Base-by-base conservation (phyloP, 1,140 invertebrate species). In the Rhagoletis pomonella region DNA sequence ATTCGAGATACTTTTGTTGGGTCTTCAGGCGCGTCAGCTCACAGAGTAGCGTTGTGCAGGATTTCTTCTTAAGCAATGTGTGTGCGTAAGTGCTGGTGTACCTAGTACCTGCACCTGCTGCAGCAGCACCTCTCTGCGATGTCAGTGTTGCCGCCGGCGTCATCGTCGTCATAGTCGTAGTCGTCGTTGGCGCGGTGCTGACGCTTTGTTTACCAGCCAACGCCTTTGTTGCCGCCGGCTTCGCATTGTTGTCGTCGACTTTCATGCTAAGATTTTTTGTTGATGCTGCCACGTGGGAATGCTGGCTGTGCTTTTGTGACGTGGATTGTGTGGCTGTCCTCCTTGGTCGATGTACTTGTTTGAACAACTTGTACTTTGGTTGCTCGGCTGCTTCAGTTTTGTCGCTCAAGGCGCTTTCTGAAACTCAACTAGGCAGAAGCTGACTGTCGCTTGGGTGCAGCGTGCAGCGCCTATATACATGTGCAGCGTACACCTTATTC, bases 1-100 rank as follows among this genome's bases (percentile, higher is more conserved):
- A 92, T 89, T 92, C 92, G n/a, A 93, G 90, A 89, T 93, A 93
- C 89, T 93, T 93, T 89, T 92, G 92, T 62, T 93, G 92, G 0
- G 92, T 89, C 88, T 92, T 93, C 17, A 93, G 87, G 6, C 91
- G 90, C 60, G 92, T 92, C 47, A 93, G 64, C 81, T 93, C 92
- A 47, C 92, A 93, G 0, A 93, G 62, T 2, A 93, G 77, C 19
- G 89, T 88, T 14, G 91, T 93, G 19, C 55, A 64, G 10, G 87
- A 86, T 85, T 89, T 87, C 58, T 55, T 87, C 19, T 59, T 69
- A 42, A 3, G 29, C 29, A 85, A 55, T 5, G 62, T 9, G 5
- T 60, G 42, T 19, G 14, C 12, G 58, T 50, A 42, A 17, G 4
- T 87, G 47, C 50, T 65, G 14, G 39, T 50, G 17, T 55, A 5